These are phyloP conservation scores for Corydoras maculifer DNA, from an alignment of 2,113 vertebrate species.

Conservation along the genomic window DNA sequence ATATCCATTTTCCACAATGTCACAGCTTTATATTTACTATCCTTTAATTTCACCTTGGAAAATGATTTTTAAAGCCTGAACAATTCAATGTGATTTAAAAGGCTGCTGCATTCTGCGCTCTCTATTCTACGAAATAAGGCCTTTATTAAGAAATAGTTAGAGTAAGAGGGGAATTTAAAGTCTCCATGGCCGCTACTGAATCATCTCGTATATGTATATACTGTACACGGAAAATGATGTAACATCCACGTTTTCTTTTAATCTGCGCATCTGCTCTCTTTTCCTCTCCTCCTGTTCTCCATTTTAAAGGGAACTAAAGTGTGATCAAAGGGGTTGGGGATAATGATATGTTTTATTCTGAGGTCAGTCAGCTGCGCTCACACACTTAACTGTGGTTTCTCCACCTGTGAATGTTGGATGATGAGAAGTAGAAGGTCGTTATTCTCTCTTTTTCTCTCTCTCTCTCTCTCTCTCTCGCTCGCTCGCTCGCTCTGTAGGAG, in stretches of 20 bases:
- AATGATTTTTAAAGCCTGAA: too few species aligned
- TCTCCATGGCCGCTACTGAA: neutral
- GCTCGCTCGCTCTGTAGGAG: neutral
- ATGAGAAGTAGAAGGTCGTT: conserved; percentile 24
- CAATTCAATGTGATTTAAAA: too few species aligned
- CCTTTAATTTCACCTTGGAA: too few species aligned
- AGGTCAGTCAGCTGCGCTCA: conserved; percentile 27
- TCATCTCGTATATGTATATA: neutral
- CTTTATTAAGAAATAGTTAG: too few species aligned
- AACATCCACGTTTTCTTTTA: neutral
- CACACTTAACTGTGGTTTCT: conserved; percentile 26
- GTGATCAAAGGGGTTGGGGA: conserved; percentile 34
- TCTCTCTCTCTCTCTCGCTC: neutral
- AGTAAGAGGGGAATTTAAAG: too few species aligned
- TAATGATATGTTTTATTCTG: conserved; percentile 38
- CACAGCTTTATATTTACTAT: too few species aligned
- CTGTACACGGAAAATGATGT: too few species aligned
- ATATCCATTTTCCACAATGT: too few species aligned
- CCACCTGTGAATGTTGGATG: conserved; percentile 24
- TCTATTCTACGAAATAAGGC: too few species aligned
- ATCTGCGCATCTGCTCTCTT: conserved; percentile 8
- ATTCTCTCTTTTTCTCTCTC: conserved; percentile 14
- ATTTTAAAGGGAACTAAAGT: conserved; percentile 21
- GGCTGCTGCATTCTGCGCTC: too few species aligned
- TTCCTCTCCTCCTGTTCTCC: conserved; percentile 40